These are phyloP conservation scores for Apostichopus japonicus DNA, from an alignment of 35 echinoderm and acorn worm species.

Conservation along the genomic window DNA sequence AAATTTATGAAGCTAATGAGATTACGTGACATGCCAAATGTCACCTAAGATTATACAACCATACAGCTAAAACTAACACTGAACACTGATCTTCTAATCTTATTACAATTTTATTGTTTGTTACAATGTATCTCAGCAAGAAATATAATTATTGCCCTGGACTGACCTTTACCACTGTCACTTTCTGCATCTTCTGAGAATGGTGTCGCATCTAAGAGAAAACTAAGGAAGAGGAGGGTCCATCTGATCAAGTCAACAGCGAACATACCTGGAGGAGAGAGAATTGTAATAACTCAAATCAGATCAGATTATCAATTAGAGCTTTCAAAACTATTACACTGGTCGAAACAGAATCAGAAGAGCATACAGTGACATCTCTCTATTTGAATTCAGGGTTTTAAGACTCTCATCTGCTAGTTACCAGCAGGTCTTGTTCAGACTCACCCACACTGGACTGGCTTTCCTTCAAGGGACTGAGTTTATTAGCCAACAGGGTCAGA, in stretches of 20 bases:
- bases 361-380: neutral
- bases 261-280: conserved; percentile 70
- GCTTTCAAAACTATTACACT: too few relatives aligned
- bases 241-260: conserved; percentile 84
- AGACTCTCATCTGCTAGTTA: too few relatives aligned
- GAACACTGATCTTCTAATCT: too few relatives aligned
- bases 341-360: too few relatives aligned
- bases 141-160: too few relatives aligned
- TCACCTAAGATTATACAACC: too few relatives aligned
- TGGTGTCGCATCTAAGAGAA: conserved; percentile 76
- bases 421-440: neutral
- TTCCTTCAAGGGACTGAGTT: conserved; percentile 74
- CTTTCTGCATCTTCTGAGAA: conserved; percentile 58
- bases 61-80: too few relatives aligned
- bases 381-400: too few relatives aligned
- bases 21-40: too few relatives aligned
- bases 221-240: conserved; percentile 91
- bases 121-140: too few relatives aligned
- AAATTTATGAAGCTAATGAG: too few relatives aligned
- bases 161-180: conserved; percentile 2
- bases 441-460: conserved; percentile 43
- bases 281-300: neutral
- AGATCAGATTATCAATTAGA: neutral
- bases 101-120: too few relatives aligned
- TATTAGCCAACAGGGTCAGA: conserved; percentile 71